Percentiles rank a stretch among this genome's conserved stretches.
phyloP scores from a whole-genome alignment of 2,888 invertebrate species.

The Sialis lutaria region DNA sequence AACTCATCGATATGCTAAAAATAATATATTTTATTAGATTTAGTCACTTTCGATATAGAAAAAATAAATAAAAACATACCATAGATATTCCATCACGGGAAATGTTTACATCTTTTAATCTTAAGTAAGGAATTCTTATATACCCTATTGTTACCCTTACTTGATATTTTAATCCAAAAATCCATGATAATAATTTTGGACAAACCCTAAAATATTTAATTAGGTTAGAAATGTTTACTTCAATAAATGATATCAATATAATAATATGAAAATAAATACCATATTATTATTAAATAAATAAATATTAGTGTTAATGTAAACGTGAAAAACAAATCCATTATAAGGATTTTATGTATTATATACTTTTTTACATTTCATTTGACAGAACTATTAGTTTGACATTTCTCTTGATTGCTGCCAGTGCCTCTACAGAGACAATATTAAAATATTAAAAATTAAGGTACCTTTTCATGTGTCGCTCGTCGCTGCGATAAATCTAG shows the following conservation, averaged over 20 bases:
- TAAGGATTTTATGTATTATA: background rate
- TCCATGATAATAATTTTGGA: conserved; percentile 61
- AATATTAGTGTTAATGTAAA: background rate
- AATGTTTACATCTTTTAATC: conserved; percentile 62
- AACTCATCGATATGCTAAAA: conserved; percentile 70
- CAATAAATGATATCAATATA: conserved; percentile 1
- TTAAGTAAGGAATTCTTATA: conserved; percentile 64
- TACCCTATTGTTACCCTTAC: conserved; percentile 64
- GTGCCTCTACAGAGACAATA: too few species aligned
- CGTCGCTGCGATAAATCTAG: too few species aligned
- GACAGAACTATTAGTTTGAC: too few species aligned
- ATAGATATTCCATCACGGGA: conserved; percentile 62
- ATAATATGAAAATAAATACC: conserved; percentile 1
- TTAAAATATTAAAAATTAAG: too few species aligned
- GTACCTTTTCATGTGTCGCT: too few species aligned
- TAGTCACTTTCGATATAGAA: background rate
- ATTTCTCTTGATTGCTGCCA: too few species aligned
- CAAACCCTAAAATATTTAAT: conserved; percentile 40
- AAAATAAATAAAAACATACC: conserved; percentile 30
- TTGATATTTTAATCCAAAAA: conserved; percentile 61
- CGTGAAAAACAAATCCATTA: conserved; percentile 4
- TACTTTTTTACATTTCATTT: too few species aligned
- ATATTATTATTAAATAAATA: conserved; percentile 6
- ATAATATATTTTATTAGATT: conserved; percentile 6
- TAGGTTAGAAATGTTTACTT: conserved; percentile 6